Conservation (phyloP, 2,797 vertebrate species). For the Smutsia temminckii region DNA sequence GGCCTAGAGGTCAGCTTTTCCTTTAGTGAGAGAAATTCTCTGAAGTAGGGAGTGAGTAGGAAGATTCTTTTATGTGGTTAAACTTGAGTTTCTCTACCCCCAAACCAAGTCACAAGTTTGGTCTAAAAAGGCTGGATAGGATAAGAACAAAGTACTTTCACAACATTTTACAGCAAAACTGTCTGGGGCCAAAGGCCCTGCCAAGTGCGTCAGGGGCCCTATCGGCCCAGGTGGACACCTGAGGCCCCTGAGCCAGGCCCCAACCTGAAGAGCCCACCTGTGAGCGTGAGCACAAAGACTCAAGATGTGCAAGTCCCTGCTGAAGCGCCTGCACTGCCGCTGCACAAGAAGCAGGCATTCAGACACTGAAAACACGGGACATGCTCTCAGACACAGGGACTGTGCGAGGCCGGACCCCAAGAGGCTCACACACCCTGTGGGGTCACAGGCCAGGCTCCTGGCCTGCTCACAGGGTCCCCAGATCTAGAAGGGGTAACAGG, state of each 20-base stretch:
- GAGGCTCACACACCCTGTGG: accelerated
- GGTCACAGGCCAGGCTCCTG: accelerated
- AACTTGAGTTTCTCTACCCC: not conserved
- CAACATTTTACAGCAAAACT: not conserved
- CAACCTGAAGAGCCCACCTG: not conserved
- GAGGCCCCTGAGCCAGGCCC: not conserved
- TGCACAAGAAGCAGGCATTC: accelerated
- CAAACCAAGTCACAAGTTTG: not conserved
- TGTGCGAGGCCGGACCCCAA: not conserved
- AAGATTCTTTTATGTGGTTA: not conserved
- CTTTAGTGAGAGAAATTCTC: not conserved
- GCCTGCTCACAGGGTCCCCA: not conserved
- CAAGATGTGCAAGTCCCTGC: no score
- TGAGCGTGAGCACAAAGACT: not conserved
- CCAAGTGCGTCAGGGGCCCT: not conserved
- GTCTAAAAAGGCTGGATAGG: not conserved
- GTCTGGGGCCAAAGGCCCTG: not conserved
- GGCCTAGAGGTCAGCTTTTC: not conserved
- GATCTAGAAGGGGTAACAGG: no score
- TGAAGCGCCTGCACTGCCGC: not conserved
- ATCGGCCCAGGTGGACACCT: accelerated
- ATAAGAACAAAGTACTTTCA: not conserved
- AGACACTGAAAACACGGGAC: accelerated
- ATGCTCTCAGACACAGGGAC: accelerated
- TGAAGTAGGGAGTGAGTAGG: not conserved